phyloP scores from a whole-genome alignment of 2,888 invertebrate genomes.

The Parnassius glacialis region DNA sequence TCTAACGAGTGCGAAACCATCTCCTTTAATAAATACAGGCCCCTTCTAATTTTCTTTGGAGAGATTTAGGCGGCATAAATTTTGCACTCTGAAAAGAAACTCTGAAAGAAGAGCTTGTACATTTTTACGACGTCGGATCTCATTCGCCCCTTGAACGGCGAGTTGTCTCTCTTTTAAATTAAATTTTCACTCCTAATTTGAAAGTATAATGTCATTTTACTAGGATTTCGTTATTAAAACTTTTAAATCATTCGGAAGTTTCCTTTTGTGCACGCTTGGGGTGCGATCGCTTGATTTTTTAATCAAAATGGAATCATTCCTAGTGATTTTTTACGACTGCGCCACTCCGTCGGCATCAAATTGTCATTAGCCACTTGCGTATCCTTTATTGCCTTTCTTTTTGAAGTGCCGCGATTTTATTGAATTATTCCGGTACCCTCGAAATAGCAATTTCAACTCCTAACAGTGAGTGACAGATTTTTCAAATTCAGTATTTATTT shows the following conservation, averaged over 20 bases:
- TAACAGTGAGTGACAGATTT: not conserved
- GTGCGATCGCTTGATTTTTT: constrained; percentile 76
- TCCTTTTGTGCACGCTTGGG: constrained; percentile 60
- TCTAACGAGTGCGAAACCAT: constrained; percentile 73
- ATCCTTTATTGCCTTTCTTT: constrained; percentile 78
- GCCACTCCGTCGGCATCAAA: constrained; percentile 74
- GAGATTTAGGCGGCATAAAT: constrained; percentile 78
- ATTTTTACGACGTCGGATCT: constrained; percentile 76
- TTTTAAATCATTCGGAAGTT: constrained; percentile 80
- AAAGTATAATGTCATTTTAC: constrained; percentile 82
- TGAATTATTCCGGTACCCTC: constrained; percentile 62
- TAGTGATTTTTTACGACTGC: constrained; percentile 79
- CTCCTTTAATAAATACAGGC: constrained; percentile 75
- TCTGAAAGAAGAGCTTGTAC: constrained; percentile 77
- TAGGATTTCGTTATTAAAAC: constrained; percentile 81
- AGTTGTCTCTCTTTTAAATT: constrained; percentile 81
- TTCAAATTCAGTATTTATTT: not conserved
- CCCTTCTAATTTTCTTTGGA: constrained; percentile 75
- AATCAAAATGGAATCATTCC: constrained; percentile 79
- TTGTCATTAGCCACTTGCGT: constrained; percentile 78
- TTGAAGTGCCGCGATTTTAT: constrained; percentile 68
- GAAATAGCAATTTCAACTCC: constrained; percentile 15
- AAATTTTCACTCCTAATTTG: constrained; percentile 82
- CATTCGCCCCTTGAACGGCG: constrained; percentile 73
- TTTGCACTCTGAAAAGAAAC: constrained; percentile 77